Percentiles rank a stretch among this genome's conserved stretches.
phyloP scores from a whole-genome alignment of 2,113 vertebrate species.

The Perca flavescens region DNA sequence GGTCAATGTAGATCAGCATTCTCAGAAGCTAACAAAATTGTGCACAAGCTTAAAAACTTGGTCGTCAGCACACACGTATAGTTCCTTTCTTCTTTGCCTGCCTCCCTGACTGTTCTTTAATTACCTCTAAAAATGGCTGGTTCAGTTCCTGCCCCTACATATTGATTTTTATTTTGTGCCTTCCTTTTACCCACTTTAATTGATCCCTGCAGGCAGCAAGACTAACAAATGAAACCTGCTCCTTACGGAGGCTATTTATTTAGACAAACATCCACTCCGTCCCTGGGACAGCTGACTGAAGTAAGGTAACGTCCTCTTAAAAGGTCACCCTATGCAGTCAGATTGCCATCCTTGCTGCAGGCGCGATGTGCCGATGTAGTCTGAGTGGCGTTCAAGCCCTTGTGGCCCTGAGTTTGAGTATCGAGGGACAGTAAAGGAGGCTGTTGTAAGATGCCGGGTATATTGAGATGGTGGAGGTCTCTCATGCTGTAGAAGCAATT shows the following conservation, averaged over 20 bases:
- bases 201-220: slow-evolving; percentile 65
- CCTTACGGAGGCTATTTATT: slow-evolving; percentile 61
- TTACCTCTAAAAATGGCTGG: slow-evolving; percentile 62
- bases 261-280: slow-evolving; percentile 58
- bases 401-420: slow-evolving; percentile 28
- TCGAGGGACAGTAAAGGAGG: slow-evolving; percentile 10
- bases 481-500: slow-evolving; percentile 66
- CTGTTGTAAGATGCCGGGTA: slow-evolving; percentile 1
- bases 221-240: slow-evolving; percentile 74
- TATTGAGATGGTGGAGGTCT: slow-evolving; percentile 43
- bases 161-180: slow-evolving; percentile 72
- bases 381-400: slow-evolving; percentile 46
- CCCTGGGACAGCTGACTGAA: slow-evolving; percentile 43
- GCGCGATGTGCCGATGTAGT: slow-evolving; percentile 30
- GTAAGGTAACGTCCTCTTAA: slow-evolving; percentile 50
- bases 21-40: slow-evolving; percentile 12
- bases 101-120: slow-evolving; percentile 59
- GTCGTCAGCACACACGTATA: neutral
- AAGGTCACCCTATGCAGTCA: slow-evolving; percentile 64
- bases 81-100: slow-evolving; percentile 18
- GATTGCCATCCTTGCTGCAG: slow-evolving; percentile 45
- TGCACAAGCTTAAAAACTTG: slow-evolving; percentile 8
- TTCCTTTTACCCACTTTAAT: slow-evolving; percentile 62
- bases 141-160: slow-evolving; percentile 53
- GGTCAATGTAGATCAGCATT: slow-evolving; percentile 23